Evolutionary conservation across 1,140 invertebrate genomes (phyloP).

Genomic region (Luehdorfia chinensis): DNA sequence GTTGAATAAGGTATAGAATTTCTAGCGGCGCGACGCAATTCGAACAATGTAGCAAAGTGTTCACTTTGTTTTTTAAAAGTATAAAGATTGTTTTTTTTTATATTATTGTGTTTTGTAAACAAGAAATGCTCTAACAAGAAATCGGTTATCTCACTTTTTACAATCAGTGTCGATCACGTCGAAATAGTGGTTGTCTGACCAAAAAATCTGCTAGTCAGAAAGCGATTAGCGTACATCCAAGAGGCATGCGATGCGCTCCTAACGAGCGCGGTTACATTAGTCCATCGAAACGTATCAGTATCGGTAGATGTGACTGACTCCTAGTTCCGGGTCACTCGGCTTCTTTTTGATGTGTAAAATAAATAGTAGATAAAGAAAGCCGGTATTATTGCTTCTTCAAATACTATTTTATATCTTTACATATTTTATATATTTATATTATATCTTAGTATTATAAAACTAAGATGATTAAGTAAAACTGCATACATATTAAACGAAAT

Average conservation of each 20-base stretch:
- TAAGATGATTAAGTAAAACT: no score
- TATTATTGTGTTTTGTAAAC: background rate
- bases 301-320: conserved; percentile 21
- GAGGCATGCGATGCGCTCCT: background rate
- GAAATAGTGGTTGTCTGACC: conserved; percentile 31
- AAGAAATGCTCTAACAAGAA: conserved; percentile 35
- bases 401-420: no score
- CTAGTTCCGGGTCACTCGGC: conserved; percentile 46
- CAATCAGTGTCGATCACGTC: conserved; percentile 28
- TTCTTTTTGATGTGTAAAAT: no score
- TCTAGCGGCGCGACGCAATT: no score
- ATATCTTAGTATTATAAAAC: no score
- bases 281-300: background rate
- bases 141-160: conserved; percentile 41
- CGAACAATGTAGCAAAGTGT: no score
- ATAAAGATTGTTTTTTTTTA: background rate
- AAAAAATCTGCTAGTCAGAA: conserved; percentile 54
- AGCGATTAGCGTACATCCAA: conserved; percentile 39
- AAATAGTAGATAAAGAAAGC: no score
- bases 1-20: no score
- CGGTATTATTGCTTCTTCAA: no score
- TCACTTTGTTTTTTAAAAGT: background rate
- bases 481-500: no score
- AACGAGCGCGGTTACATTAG: background rate
- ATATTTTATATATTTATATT: no score